phyloP scores from a whole-genome alignment of 2,113 vertebrate genomes.

The Phylloscopus whistleri region DNA sequence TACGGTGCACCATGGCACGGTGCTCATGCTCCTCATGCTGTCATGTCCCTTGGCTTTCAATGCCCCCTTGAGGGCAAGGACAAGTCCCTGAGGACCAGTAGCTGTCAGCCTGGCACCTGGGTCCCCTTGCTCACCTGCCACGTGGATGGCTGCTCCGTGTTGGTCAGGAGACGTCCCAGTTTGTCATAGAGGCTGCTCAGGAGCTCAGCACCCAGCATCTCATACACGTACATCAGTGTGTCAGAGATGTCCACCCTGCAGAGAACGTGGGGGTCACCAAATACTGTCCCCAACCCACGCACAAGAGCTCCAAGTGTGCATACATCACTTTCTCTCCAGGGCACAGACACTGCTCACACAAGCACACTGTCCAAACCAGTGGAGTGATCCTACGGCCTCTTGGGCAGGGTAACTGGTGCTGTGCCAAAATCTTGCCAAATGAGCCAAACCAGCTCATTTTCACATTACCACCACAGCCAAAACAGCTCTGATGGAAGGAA shows the following conservation, averaged over 20 bases:
- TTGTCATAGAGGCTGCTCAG: constrained; percentile 98
- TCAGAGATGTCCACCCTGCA: constrained; percentile 97
- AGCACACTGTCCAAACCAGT: neutral
- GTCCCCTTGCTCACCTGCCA: constrained; percentile 87
- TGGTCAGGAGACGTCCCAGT: constrained; percentile 92
- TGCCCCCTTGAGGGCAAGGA: accelerated
- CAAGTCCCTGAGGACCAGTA: neutral
- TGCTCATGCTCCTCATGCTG: neutral
- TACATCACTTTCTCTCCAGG: neutral
- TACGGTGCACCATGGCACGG: neutral
- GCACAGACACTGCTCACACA: neutral
- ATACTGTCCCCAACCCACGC: neutral
- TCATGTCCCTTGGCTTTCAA: neutral
- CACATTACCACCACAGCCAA: neutral
- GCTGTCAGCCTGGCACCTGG: neutral
- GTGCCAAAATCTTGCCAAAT: neutral
- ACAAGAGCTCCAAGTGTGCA: neutral
- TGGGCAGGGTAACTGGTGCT: neutral
- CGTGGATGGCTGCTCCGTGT: constrained; percentile 87
- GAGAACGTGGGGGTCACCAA: neutral
- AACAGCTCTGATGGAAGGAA: neutral
- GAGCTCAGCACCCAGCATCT: constrained; percentile 97
- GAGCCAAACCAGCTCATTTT: neutral
- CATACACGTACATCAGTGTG: constrained; percentile 98
- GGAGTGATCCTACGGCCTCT: neutral